These are phyloP conservation scores for Syrista parreyssii DNA, from an alignment of 2,888 invertebrate species.

Conservation along the genomic window DNA sequence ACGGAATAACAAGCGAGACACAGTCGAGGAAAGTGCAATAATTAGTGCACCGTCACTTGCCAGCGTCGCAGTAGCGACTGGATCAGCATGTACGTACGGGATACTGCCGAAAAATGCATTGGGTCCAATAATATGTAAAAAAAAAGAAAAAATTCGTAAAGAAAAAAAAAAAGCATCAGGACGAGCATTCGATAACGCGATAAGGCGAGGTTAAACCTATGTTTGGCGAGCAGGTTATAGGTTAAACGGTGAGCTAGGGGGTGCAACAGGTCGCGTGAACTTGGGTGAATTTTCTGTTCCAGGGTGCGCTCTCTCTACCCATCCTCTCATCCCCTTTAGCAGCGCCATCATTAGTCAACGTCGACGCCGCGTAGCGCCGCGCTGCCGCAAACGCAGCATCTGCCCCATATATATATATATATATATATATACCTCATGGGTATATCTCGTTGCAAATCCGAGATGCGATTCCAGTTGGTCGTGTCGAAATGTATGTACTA, in stretches of 20 bases:
- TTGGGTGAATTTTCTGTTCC: conserved; percentile 66
- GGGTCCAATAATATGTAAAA: not conserved
- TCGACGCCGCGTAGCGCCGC: conserved; percentile 56
- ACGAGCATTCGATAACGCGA: conserved; percentile 63
- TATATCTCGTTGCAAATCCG: conserved; percentile 53
- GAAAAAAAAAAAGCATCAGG: conserved; percentile 23
- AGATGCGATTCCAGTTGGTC: conserved; percentile 27
- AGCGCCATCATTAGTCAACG: conserved; percentile 66
- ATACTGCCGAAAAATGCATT: not conserved
- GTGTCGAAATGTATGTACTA: conserved; percentile 33
- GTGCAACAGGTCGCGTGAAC: conserved; percentile 67
- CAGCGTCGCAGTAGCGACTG: not conserved
- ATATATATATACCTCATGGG: conserved; percentile 48
- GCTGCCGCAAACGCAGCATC: conserved; percentile 58
- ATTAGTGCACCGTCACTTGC: conserved; percentile 27
- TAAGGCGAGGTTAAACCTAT: conserved; percentile 66
- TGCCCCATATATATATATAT: conserved; percentile 52
- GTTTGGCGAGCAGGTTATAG: conserved; percentile 66
- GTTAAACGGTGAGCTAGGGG: conserved; percentile 66
- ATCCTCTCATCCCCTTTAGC: conserved; percentile 50
- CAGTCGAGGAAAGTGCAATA: conserved; percentile 28
- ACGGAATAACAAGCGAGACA: conserved; percentile 37
- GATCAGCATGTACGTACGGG: not conserved
- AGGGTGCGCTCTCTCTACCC: conserved; percentile 59
- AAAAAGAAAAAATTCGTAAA: conserved; percentile 12